A percentile compares a stretch with the other conserved stretches of the same genome.
Evolutionary conservation across 2,888 invertebrate species (phyloP).

Genomic region (Laothoe populi): DNA sequence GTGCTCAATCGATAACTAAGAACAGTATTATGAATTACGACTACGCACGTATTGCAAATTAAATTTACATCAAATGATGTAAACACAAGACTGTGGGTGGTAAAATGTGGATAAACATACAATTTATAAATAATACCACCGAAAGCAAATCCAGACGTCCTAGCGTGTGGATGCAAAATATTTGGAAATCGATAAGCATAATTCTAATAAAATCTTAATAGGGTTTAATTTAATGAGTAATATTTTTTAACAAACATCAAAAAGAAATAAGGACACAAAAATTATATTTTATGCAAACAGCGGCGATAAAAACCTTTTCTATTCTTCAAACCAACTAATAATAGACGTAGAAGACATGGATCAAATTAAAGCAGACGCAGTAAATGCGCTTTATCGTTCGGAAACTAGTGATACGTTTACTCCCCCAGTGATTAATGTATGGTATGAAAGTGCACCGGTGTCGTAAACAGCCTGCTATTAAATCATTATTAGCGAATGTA

Average conservation of each 20-base stretch:
- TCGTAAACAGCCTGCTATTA: constrained; percentile 26
- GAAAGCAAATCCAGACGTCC: neutral
- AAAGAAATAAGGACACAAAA: neutral
- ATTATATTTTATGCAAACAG: too few species aligned
- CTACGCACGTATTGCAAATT: neutral
- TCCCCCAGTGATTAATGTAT: constrained; percentile 47
- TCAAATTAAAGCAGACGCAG: constrained; percentile 43
- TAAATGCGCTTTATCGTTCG: constrained; percentile 55
- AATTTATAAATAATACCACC: neutral
- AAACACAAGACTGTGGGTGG: neutral
- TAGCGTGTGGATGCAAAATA: neutral
- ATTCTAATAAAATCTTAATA: neutral
- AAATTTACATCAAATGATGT: constrained; percentile 23
- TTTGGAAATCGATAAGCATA: neutral
- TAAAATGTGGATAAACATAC: neutral
- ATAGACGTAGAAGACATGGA: constrained; percentile 26
- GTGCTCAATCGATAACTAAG: constrained; percentile 22
- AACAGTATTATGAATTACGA: neutral
- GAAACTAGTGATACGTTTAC: constrained; percentile 53
- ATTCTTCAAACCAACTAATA: constrained; percentile 7
- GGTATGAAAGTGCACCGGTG: neutral
- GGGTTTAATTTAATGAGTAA: neutral
- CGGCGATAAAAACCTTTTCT: too few species aligned
- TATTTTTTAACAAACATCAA: neutral
- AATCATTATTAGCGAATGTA: constrained; percentile 25